Percentiles rank a stretch among this genome's conserved stretches.
phyloP scores from a whole-genome alignment of 2,113 vertebrate species.

The Vulpes vulpes region DNA sequence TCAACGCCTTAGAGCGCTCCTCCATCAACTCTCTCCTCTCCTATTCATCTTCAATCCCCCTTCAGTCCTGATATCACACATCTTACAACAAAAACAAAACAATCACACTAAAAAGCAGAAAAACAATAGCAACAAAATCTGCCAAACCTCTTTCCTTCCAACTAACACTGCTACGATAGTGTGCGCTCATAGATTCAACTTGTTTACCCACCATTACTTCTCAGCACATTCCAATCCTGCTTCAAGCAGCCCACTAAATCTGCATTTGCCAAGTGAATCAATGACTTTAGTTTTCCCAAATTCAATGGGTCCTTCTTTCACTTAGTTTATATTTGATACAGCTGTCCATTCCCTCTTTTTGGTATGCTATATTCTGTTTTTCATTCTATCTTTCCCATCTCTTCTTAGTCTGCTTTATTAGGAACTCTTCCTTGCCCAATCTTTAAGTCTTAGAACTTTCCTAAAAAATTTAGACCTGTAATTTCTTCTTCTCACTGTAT shows the following conservation, averaged over 20 bases:
- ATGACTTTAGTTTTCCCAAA: background rate
- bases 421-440: background rate
- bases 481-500: background rate
- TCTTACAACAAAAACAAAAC: background rate
- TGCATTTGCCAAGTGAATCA: background rate
- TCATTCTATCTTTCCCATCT: background rate
- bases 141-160: background rate
- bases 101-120: background rate
- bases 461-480: background rate
- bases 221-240: background rate
- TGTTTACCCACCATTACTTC: background rate
- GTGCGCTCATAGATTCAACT: background rate
- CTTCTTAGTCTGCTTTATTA: background rate
- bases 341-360: background rate
- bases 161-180: background rate
- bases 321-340: background rate
- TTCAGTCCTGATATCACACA: background rate
- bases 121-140: background rate
- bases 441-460: background rate
- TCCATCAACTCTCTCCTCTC: background rate
- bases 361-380: background rate
- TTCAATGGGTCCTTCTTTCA: background rate
- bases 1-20: background rate
- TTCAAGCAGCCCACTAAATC: background rate
- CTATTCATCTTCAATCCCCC: background rate